phyloP scores from a whole-genome alignment of 2,113 vertebrate genomes.

The Notarius quadriscutis region DNA sequence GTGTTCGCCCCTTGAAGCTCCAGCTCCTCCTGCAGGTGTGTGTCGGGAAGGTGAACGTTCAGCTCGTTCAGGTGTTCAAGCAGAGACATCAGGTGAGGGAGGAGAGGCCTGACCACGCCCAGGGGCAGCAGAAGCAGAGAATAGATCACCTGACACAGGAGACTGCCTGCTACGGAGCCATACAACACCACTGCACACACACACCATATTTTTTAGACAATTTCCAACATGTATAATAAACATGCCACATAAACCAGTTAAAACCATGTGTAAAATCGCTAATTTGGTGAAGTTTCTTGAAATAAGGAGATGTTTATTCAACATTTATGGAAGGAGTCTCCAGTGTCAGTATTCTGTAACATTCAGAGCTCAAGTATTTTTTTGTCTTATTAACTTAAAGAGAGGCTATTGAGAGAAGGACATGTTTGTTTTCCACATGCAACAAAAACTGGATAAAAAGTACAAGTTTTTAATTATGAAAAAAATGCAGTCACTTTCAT shows the following conservation, averaged over 20 bases:
- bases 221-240: not conserved
- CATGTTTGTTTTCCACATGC: too few species aligned
- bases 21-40: constrained; percentile 67
- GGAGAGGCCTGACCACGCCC: constrained; percentile 70
- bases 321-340: not conserved
- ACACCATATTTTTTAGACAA: constrained; percentile 13
- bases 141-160: constrained; percentile 78
- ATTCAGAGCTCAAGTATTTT: not conserved
- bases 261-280: too few species aligned
- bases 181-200: constrained; percentile 71
- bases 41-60: constrained; percentile 74
- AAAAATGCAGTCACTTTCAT: not conserved
- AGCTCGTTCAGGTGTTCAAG: constrained; percentile 76
- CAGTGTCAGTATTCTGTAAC: not conserved
- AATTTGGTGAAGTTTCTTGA: not conserved
- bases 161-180: constrained; percentile 74
- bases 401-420: too few species aligned
- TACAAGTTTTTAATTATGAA: too few species aligned
- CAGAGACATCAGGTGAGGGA: constrained; percentile 72
- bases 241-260: not conserved
- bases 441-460: too few species aligned
- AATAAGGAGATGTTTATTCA: too few species aligned
- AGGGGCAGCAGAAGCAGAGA: constrained; percentile 78
- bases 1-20: constrained; percentile 62
- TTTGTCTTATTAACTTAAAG: not conserved